Conservation (phyloP, 2,888 invertebrate species). For the Hofmannophila pseudospretella region DNA sequence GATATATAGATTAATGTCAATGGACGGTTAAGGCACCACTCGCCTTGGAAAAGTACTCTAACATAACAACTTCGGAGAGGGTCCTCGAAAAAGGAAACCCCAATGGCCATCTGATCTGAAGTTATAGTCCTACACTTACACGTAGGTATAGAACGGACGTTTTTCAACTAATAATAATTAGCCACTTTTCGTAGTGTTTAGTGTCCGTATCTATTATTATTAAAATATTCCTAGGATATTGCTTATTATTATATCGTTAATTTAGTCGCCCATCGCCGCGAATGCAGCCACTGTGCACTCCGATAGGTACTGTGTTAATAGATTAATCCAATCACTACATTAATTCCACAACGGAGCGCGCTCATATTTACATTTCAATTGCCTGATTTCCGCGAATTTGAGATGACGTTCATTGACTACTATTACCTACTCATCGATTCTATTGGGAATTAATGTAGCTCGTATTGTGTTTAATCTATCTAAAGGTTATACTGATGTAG, state of each 20-base stretch:
- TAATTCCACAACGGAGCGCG: constrained; percentile 63
- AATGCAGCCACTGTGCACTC: constrained; percentile 47
- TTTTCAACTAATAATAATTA: too few species aligned
- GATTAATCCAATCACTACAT: constrained; percentile 76
- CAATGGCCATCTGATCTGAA: too few species aligned
- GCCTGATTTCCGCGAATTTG: constrained; percentile 51
- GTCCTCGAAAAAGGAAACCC: too few species aligned
- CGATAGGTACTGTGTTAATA: constrained; percentile 69
- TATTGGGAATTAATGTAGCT: constrained; percentile 13
- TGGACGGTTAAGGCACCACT: too few species aligned
- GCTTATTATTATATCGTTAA: constrained; percentile 26
- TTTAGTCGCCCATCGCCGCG: constrained; percentile 23
- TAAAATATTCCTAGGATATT: too few species aligned
- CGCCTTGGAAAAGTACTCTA: too few species aligned
- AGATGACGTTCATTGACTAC: constrained; percentile 45
- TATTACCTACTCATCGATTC: constrained; percentile 27
- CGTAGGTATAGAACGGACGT: too few species aligned
- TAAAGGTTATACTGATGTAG: background rate
- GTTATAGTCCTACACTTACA: too few species aligned
- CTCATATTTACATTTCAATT: constrained; percentile 66
- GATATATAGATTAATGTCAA: too few species aligned
- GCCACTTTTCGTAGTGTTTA: too few species aligned
- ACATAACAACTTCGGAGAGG: too few species aligned
- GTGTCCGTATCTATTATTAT: too few species aligned
- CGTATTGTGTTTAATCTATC: background rate